These are phyloP conservation scores for Kradibia gibbosae DNA, from an alignment of 1,140 invertebrate genomes.

Conservation along the genomic window DNA sequence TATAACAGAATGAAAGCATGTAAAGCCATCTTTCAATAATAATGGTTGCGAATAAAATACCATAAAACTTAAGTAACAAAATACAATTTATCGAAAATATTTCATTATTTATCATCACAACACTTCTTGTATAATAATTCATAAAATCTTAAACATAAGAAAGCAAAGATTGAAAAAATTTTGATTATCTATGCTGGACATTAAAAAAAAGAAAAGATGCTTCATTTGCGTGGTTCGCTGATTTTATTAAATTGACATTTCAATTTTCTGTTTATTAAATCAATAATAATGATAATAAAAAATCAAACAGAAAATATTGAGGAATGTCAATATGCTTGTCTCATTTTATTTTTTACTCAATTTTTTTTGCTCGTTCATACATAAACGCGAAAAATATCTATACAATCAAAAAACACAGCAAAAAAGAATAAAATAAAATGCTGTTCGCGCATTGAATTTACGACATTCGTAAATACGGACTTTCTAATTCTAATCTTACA, in stretches of 20 bases:
- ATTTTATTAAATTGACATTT: conserved; percentile 9
- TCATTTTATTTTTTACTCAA: conserved; percentile 26
- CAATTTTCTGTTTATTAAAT: conserved; percentile 15
- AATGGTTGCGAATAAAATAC: conserved; percentile 36
- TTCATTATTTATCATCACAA: conserved; percentile 23
- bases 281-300: background rate
- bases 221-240: conserved; percentile 14
- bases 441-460: conserved; percentile 27
- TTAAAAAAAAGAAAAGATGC: conserved; percentile 10
- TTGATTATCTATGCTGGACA: background rate
- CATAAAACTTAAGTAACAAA: conserved; percentile 43
- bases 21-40: conserved; percentile 32
- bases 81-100: conserved; percentile 47
- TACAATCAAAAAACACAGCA: conserved; percentile 36
- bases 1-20: conserved; percentile 41
- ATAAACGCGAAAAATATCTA: conserved; percentile 21
- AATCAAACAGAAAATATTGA: conserved; percentile 10
- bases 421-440: conserved; percentile 40
- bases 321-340: conserved; percentile 30
- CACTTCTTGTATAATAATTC: conserved; percentile 16
- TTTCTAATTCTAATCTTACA: conserved; percentile 37
- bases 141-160: conserved; percentile 35
- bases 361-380: conserved; percentile 11
- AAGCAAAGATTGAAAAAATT: conserved; percentile 6
- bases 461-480: conserved; percentile 14